A percentile compares a stretch with the other conserved stretches of the same genome.
Conservation (phyloP, 2,888 invertebrate species). For the Parapristionchus giblindavisi region DNA sequence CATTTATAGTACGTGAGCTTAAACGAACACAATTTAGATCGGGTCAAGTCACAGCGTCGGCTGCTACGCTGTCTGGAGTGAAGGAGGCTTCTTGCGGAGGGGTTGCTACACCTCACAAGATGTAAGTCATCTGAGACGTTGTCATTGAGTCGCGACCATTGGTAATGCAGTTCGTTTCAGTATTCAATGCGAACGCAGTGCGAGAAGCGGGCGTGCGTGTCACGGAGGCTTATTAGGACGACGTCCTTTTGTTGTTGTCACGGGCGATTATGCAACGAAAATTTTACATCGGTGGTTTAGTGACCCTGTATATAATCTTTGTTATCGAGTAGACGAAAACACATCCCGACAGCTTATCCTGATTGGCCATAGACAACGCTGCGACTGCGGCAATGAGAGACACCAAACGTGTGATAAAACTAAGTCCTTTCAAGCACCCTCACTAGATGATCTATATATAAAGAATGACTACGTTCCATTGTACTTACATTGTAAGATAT, state of each 20-base stretch:
- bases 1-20: neutral
- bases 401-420: too few relatives aligned
- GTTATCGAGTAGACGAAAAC: too few relatives aligned
- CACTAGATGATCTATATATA: too few relatives aligned
- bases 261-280: constrained; percentile 23
- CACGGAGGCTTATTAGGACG: neutral
- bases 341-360: too few relatives aligned
- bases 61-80: constrained; percentile 23
- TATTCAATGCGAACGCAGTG: neutral
- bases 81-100: neutral
- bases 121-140: neutral
- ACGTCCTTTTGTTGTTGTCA: constrained; percentile 27
- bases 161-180: neutral
- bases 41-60: constrained; percentile 4
- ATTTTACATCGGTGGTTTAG: too few relatives aligned
- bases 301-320: too few relatives aligned
- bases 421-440: too few relatives aligned
- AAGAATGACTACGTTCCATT: too few relatives aligned
- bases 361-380: too few relatives aligned
- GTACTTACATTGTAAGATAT: too few relatives aligned
- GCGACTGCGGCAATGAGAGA: too few relatives aligned
- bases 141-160: neutral
- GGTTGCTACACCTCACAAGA: constrained; percentile 23
- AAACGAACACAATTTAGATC: constrained; percentile 4
- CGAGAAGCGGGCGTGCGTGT: neutral